A percentile compares a stretch with the other conserved stretches of the same genome.
Conservation (phyloP, 2,888 invertebrate genomes). For the Apantesis nais region DNA sequence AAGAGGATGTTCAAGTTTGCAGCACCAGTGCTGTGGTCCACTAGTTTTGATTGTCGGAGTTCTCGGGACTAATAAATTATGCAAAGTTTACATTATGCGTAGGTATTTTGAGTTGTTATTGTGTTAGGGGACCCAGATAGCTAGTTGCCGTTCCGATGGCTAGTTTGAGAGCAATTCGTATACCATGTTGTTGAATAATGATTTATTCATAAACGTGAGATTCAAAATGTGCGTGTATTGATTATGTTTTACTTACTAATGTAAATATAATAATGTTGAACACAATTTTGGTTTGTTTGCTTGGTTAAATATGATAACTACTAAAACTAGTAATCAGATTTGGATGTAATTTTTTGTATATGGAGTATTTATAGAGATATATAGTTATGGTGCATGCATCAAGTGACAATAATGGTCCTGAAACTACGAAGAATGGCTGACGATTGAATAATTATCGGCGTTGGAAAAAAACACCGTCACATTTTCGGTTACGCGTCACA, state of each 20-base stretch:
- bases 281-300: background rate
- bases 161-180: background rate
- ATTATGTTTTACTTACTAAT: background rate
- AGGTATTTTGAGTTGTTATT: constrained; percentile 1
- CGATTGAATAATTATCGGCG: no score
- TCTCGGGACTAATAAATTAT: constrained; percentile 27
- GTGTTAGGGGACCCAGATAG: background rate
- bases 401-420: background rate
- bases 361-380: no score
- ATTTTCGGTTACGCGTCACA: no score
- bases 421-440: background rate
- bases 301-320: no score
- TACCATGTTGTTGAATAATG: background rate
- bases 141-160: background rate
- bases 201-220: background rate
- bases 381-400: no score
- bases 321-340: no score
- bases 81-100: constrained; percentile 20
- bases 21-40: constrained; percentile 12
- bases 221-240: background rate
- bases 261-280: background rate
- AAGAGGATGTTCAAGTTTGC: constrained; percentile 22
- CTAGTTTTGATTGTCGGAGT: constrained; percentile 19
- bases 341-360: no score
- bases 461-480: no score